Conservation (phyloP, 2,113 vertebrate genomes). For the Muscicapa adusta region DNA sequence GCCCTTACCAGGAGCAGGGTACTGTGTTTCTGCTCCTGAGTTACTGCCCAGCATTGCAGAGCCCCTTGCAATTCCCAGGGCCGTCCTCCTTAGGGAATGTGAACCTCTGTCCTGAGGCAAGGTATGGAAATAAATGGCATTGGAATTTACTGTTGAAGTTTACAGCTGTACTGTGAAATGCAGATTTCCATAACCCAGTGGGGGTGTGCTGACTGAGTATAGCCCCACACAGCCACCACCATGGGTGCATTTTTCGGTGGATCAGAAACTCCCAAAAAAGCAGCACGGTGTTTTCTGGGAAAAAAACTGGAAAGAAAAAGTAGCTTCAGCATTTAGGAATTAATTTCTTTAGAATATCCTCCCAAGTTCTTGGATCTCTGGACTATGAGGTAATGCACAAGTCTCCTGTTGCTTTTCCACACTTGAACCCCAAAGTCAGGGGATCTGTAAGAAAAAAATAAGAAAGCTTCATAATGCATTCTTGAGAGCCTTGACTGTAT, state of each 20-base stretch:
- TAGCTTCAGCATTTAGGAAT: not conserved
- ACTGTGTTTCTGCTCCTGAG: not conserved
- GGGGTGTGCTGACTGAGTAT: not conserved
- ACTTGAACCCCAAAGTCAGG: not conserved
- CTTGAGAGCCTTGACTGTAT: not conserved
- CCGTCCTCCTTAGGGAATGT: not conserved
- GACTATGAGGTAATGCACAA: not conserved
- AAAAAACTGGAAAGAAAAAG: not conserved
- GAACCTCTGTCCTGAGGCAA: not conserved
- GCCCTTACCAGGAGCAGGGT: not conserved
- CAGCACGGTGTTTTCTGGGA: not conserved
- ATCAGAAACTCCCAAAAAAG: not conserved
- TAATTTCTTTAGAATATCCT: not conserved
- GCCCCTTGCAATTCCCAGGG: not conserved
- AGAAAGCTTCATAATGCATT: not conserved
- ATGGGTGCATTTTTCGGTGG: rapidly evolving
- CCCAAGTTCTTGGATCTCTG: not conserved
- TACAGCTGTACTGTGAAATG: not conserved
- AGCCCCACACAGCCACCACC: not conserved
- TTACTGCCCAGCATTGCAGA: not conserved
- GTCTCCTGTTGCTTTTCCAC: not conserved
- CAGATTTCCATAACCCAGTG: not conserved
- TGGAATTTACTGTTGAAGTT: not conserved
- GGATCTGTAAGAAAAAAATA: not conserved
- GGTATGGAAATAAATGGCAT: not conserved